Evolutionary conservation across 1,140 invertebrate genomes (phyloP), one percentile per base, ranked within the genome.

Genomic region (Rhyzopertha dominica): DNA sequence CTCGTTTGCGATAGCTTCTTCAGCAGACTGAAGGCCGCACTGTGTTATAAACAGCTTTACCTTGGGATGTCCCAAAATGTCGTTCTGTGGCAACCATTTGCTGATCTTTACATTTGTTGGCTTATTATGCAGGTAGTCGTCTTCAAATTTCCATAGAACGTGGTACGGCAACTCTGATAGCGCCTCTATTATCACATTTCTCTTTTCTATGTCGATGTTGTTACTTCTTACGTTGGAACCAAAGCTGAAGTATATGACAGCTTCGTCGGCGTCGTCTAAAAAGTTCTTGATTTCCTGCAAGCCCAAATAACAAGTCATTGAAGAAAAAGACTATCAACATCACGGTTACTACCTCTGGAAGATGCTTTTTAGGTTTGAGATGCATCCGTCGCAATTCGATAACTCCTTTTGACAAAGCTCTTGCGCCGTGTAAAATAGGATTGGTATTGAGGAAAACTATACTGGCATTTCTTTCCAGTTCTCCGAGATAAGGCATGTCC

Each of bases 231-330:
- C 66, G 65, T 78, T 78, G 0, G 54, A 47, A 48, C 76, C 76
- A 25, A 78, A 52, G 49, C 72, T 77, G 25, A 79, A 74, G 44
- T 69, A 78, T 12, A 79, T 69, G 19, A 70, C 75, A 2, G 77
- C 77, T 43, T 75, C 48, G 13, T 48, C 55, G 2, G 73, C 67
- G 0, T 48, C 58, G 34, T 73, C 69, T 18, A 73, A 36, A 23
- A 68, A 69, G n/a, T 51, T 44, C 51, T 70, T n/a, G n/a, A n/a
- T n/a, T n/a, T n/a, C n/a, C n/a, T n/a, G n/a, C n/a, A n/a, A n/a
- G n/a, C n/a, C n/a, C n/a, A n/a, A n/a, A n/a, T n/a, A n/a, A n/a
- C n/a, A n/a, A n/a, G n/a, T n/a, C n/a, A n/a, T n/a, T n/a, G n/a
- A n/a, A n/a, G n/a, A n/a, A n/a, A n/a, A n/a, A n/a, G n/a, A n/a